phyloP scores from a whole-genome alignment of 1,140 invertebrate genomes.

The Cecropterus lyciades region DNA sequence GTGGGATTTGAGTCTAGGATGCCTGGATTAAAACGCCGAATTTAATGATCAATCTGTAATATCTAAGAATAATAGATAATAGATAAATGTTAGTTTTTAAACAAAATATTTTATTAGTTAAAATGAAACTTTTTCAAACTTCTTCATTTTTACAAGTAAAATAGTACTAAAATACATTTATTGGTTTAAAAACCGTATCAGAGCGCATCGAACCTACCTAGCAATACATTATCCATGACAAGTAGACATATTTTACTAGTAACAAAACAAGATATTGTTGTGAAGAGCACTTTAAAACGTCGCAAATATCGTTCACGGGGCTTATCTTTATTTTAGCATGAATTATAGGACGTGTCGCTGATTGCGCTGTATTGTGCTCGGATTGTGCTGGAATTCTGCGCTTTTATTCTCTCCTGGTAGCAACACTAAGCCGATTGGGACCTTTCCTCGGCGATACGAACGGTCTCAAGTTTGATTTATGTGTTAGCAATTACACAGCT shows the following conservation, averaged over 20 bases:
- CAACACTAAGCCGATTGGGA: constrained; percentile 28
- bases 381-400: constrained; percentile 24
- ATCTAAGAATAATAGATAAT: too few species aligned
- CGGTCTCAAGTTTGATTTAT: constrained; percentile 25
- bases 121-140: too few species aligned
- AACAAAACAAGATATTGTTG: constrained; percentile 26
- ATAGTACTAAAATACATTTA: background rate
- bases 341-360: constrained; percentile 32
- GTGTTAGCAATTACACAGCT: constrained; percentile 1
- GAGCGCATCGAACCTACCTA: background rate
- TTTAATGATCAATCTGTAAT: too few species aligned
- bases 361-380: constrained; percentile 25
- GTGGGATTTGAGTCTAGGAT: too few species aligned
- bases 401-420: constrained; percentile 28
- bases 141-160: background rate
- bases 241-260: constrained; percentile 24
- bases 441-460: constrained; percentile 13
- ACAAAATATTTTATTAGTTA: too few species aligned
- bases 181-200: background rate
- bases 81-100: too few species aligned
- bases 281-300: constrained; percentile 33
- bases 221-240: constrained; percentile 4
- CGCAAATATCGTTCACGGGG: constrained; percentile 31
- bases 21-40: too few species aligned
- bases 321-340: constrained; percentile 38